Percentiles rank a stretch among this genome's conserved stretches.
Conservation (phyloP, 2,888 invertebrate genomes). For the Meganola albula region DNA sequence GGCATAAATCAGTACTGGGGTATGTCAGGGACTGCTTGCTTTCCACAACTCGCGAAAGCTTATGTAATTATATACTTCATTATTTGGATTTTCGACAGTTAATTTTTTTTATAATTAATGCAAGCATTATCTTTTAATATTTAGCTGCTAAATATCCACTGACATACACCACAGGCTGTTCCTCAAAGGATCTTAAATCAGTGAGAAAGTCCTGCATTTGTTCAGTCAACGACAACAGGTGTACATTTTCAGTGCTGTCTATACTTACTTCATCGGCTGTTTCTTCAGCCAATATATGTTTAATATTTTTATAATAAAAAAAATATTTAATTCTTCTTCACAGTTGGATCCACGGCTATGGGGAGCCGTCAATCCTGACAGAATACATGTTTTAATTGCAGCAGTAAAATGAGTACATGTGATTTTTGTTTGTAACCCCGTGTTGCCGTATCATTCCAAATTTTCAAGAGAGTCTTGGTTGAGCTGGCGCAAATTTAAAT, state of each 20-base stretch:
- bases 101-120: background rate
- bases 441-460: constrained; percentile 7
- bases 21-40: background rate
- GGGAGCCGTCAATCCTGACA: constrained; percentile 9
- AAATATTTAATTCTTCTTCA: constrained; percentile 7
- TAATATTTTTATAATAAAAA: background rate
- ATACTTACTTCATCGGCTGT: background rate
- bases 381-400: constrained; percentile 6
- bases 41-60: constrained; percentile 4
- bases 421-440: constrained; percentile 10
- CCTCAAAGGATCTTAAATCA: background rate
- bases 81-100: background rate
- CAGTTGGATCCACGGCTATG: constrained; percentile 9
- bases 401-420: constrained; percentile 7
- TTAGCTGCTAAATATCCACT: constrained; percentile 4
- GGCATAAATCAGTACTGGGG: background rate
- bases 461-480: constrained; percentile 10
- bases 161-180: constrained; percentile 5
- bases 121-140: background rate
- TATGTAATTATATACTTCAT: background rate
- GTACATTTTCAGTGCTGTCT: background rate
- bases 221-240: background rate
- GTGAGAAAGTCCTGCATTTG: background rate
- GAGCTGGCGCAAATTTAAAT: constrained; percentile 6
- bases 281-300: background rate